Conservation (phyloP, 35 echinoderm and acorn worm genomes). For the Apostichopus parvimensis region DNA sequence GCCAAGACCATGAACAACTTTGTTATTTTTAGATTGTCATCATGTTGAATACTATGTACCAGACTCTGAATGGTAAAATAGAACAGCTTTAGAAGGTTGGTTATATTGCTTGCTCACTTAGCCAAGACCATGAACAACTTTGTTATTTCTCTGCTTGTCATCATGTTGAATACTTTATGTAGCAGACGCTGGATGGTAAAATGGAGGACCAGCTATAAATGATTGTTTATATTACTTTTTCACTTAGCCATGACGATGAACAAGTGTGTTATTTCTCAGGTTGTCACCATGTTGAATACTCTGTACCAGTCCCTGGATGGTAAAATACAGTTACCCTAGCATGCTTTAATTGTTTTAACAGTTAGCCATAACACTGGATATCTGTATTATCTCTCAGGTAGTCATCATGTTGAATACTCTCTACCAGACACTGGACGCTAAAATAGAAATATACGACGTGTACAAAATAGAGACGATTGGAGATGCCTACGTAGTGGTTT, state of each 20-base stretch:
- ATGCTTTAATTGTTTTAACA: no score
- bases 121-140: no score
- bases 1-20: no score
- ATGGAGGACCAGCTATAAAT: no score
- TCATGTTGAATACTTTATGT: no score
- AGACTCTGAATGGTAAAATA: constrained; percentile 58
- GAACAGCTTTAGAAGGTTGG: neutral
- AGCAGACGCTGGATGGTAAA: no score
- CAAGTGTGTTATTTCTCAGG: constrained; percentile 35
- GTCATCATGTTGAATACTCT: constrained; percentile 86
- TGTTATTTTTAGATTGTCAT: constrained; percentile 62
- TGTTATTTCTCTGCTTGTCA: no score
- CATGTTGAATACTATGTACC: constrained; percentile 89
- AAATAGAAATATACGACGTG: constrained; percentile 68
- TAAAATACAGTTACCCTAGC: neutral
- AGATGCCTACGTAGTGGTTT: constrained; percentile 78
- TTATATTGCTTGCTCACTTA: no score
- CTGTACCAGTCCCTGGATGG: constrained; percentile 76
- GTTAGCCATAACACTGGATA: no score
- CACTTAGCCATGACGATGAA: no score
- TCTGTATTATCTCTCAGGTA: constrained; percentile 50
- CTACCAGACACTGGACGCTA: constrained; percentile 72
- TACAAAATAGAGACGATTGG: constrained; percentile 84
- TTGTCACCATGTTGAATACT: constrained; percentile 83
- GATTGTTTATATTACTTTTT: no score